Evolutionary conservation across 2,888 invertebrate species (phyloP).

Genomic region (Rugalucina vietnamica): DNA sequence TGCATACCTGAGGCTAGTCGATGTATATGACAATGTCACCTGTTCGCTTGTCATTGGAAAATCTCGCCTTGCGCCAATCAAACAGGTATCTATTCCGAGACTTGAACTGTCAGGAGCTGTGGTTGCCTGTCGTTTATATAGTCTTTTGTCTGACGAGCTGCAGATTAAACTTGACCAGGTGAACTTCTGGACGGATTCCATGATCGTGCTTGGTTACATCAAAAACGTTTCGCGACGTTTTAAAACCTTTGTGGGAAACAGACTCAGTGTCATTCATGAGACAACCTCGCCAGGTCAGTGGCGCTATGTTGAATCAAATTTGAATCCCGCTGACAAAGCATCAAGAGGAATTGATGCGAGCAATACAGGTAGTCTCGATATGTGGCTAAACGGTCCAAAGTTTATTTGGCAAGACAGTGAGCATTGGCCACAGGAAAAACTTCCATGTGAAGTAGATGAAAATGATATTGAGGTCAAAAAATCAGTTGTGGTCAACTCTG

Average conservation of each 20-base stretch:
- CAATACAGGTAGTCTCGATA: neutral
- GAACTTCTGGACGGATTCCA: constrained; percentile 37
- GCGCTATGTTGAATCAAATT: constrained; percentile 12
- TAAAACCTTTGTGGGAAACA: constrained; percentile 43
- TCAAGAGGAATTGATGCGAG: constrained; percentile 22
- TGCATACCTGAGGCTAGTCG: constrained; percentile 39
- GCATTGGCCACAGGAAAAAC: constrained; percentile 27
- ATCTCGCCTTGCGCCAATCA: constrained; percentile 41
- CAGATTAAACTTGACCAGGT: neutral
- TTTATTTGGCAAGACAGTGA: constrained; percentile 13
- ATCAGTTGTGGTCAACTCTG: neutral
- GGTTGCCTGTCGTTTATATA: constrained; percentile 13
- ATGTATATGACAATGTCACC: constrained; percentile 7
- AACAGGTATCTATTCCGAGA: constrained; percentile 29
- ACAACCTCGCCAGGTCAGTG: neutral
- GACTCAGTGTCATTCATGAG: constrained; percentile 21
- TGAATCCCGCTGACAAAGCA: constrained; percentile 44
- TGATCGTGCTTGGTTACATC: constrained; percentile 42
- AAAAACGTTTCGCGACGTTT: constrained; percentile 31
- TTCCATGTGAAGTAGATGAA: neutral
- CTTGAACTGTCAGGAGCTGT: constrained; percentile 38
- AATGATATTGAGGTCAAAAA: constrained; percentile 18
- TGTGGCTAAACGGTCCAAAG: constrained; percentile 30
- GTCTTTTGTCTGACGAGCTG: constrained; percentile 15
- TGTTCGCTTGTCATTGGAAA: constrained; percentile 30